phyloP scores from a whole-genome alignment of 1,140 invertebrate species.

The Chlorops oryzae region DNA sequence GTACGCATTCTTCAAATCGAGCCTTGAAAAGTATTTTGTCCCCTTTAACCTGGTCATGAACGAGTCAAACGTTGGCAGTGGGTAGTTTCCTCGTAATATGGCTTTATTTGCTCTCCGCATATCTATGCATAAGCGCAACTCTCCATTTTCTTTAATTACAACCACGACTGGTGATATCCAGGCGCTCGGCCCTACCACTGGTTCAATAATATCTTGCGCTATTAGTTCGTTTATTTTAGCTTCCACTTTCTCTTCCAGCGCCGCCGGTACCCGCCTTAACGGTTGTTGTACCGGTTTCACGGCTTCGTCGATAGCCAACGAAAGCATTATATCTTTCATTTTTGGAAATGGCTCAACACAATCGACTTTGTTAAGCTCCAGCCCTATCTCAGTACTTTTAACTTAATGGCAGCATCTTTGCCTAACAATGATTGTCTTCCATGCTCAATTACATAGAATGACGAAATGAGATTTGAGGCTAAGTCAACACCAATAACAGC shows the following conservation, averaged over 20 bases:
- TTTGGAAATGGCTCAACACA: constrained; percentile 27
- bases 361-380: neutral
- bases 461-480: neutral
- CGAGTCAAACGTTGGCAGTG: constrained; percentile 37
- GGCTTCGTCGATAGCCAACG: constrained; percentile 23
- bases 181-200: constrained; percentile 13
- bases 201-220: no score
- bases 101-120: constrained; percentile 43
- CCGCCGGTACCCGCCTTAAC: constrained; percentile 20
- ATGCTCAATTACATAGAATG: constrained; percentile 6
- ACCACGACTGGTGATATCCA: constrained; percentile 45
- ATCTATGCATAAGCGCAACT: constrained; percentile 44
- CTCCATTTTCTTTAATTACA: constrained; percentile 29
- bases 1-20: no score
- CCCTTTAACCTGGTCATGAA: constrained; percentile 28
- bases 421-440: constrained; percentile 10
- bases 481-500: constrained; percentile 21
- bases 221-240: no score
- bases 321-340: constrained; percentile 29
- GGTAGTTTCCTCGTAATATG: constrained; percentile 40
- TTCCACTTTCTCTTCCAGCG: no score
- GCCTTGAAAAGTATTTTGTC: constrained; percentile 23
- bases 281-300: constrained; percentile 21
- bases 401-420: neutral
- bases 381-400: neutral